Evolutionary conservation across 2,888 invertebrate genomes (phyloP).

Genomic region (Dynastes tityus): DNA sequence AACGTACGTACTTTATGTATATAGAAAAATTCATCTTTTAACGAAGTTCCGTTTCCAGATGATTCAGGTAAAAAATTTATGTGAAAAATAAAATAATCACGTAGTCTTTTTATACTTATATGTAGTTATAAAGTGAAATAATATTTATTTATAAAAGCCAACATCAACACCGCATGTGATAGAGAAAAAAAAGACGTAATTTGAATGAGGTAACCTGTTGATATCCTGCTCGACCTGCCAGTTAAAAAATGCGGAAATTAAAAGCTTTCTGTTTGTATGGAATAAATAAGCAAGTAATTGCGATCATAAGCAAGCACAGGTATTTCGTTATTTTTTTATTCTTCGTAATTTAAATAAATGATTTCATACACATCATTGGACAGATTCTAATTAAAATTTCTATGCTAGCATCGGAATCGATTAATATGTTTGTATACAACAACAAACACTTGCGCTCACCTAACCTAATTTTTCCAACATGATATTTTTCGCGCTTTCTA

Average conservation of each 20-base stretch:
- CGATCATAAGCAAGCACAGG: no score
- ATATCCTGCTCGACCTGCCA: neutral
- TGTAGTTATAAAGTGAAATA: neutral
- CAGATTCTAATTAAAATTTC: neutral
- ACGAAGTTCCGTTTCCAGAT: neutral
- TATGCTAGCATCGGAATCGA: no score
- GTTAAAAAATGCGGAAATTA: neutral
- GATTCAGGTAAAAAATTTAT: conserved; percentile 1
- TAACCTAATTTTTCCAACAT: neutral
- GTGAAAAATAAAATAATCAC: neutral
- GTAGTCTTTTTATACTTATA: neutral
- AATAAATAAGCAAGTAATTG: no score
- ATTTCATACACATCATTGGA: neutral
- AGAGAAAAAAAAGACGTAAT: neutral
- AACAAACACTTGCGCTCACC: neutral
- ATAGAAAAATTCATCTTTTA: neutral
- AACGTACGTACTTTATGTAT: neutral
- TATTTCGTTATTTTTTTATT: no score
- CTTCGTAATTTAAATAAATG: neutral
- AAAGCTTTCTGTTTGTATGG: neutral
- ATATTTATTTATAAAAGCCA: neutral
- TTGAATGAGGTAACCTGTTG: neutral
- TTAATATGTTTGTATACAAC: neutral
- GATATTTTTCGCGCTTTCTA: neutral
- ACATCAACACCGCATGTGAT: neutral